phyloP scores from a whole-genome alignment of 2,113 vertebrate species.

The Eurypyga helias region DNA sequence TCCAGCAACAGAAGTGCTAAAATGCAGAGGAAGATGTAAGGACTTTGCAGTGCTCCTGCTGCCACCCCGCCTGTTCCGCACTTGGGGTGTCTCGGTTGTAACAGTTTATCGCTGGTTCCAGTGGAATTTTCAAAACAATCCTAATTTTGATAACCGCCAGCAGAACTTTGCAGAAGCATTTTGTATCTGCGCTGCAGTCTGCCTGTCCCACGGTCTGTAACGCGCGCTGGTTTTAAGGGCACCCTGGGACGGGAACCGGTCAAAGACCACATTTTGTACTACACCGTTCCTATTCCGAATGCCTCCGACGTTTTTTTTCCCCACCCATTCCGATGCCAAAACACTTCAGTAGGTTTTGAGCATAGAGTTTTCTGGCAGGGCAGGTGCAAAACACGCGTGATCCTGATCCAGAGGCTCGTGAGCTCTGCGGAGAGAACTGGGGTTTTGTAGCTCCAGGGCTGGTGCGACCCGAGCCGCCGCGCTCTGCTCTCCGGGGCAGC shows the following conservation, averaged over 20 bases:
- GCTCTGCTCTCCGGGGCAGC: neutral
- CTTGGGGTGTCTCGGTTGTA: neutral
- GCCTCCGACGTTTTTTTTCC: neutral
- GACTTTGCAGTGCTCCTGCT: neutral
- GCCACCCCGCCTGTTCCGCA: neutral
- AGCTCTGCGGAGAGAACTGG: neutral
- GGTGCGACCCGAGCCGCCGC: neutral
- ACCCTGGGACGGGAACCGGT: neutral
- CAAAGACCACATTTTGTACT: constrained; percentile 56
- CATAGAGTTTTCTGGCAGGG: neutral
- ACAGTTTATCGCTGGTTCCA: constrained; percentile 34
- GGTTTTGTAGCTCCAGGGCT: neutral
- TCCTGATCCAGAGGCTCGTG: neutral
- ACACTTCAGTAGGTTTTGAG: neutral
- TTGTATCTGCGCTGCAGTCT: constrained; percentile 39
- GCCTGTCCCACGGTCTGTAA: neutral
- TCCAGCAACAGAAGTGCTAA: neutral
- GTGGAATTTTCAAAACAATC: neutral
- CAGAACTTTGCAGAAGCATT: constrained; percentile 33
- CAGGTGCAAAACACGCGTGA: neutral
- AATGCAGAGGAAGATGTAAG: neutral
- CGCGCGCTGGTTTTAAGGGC: neutral
- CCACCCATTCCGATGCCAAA: neutral
- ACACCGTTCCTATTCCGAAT: constrained; percentile 26
- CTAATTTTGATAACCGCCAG: constrained; percentile 65